phyloP scores from a whole-genome alignment of 2,888 invertebrate genomes.

The Lithosia quadra region DNA sequence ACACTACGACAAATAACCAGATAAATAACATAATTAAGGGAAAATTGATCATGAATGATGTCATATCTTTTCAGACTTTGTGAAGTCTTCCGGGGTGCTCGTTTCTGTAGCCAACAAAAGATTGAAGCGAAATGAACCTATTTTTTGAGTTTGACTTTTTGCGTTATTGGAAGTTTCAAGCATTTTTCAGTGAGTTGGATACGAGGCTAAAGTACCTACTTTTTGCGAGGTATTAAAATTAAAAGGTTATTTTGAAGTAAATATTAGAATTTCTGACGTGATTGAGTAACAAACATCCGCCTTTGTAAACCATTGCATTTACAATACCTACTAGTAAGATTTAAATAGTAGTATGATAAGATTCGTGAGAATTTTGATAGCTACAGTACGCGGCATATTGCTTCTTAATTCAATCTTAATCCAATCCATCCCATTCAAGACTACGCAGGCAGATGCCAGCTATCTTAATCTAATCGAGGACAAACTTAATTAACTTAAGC shows the following conservation, averaged over 20 bases:
- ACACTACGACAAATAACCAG: slow-evolving; percentile 62
- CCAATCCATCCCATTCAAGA: slow-evolving; percentile 4
- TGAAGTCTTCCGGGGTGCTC: slow-evolving; percentile 24
- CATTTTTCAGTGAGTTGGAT: not conserved
- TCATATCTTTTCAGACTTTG: slow-evolving; percentile 36
- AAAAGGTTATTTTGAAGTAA: not conserved
- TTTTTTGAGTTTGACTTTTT: slow-evolving; percentile 15
- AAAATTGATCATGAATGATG: slow-evolving; percentile 40
- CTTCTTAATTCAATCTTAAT: not conserved
- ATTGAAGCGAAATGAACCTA: slow-evolving; percentile 21
- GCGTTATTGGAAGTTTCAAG: slow-evolving; percentile 5
- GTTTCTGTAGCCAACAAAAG: slow-evolving; percentile 38
- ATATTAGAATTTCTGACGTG: not conserved
- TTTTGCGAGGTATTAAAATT: not conserved
- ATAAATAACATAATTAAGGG: slow-evolving; percentile 50
- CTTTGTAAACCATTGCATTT: not conserved
- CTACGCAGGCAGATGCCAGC: slow-evolving; percentile 1
- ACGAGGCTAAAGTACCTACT: slow-evolving; percentile 10
- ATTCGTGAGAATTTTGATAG: not conserved
- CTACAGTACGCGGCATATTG: not conserved
- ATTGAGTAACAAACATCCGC: not conserved
- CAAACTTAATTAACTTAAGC: slow-evolving; percentile 2
- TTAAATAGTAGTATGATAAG: not conserved
- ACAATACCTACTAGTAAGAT: not conserved
- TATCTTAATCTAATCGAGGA: slow-evolving; percentile 1